Conservation (phyloP, 2,113 vertebrate genomes). For the Synchiropus splendidus region DNA sequence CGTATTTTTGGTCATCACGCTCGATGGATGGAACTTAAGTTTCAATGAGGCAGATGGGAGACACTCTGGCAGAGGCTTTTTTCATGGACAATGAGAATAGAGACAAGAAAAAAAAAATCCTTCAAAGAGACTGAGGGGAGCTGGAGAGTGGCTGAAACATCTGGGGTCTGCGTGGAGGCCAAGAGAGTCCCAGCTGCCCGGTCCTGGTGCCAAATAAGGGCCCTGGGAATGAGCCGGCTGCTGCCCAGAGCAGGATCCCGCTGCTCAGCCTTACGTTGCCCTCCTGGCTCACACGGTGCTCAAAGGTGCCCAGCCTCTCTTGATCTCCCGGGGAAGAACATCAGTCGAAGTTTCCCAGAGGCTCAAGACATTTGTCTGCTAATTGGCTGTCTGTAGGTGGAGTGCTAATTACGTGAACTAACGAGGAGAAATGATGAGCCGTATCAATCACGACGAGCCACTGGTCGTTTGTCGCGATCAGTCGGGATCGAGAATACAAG, state of each 20-base stretch:
- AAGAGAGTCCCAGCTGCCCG: conserved; percentile 58
- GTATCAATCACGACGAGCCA: neutral
- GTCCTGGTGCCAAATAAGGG: conserved; percentile 28
- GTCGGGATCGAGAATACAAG: no score
- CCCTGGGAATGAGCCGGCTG: conserved; percentile 30
- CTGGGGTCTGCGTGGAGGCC: conserved; percentile 50
- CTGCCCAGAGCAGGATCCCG: conserved; percentile 12
- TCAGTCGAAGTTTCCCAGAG: neutral
- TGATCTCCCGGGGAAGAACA: no score
- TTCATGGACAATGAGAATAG: conserved; percentile 14
- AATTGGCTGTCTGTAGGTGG: neutral
- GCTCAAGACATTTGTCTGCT: neutral
- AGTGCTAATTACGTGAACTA: neutral
- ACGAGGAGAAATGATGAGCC: neutral
- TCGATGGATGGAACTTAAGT: no score
- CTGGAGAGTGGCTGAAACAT: conserved; percentile 29
- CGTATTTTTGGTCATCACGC: no score
- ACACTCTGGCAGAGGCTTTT: neutral
- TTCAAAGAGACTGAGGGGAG: conserved; percentile 6
- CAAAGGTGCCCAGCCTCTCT: neutral
- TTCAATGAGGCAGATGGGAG: no score
- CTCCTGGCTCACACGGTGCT: conserved; percentile 1
- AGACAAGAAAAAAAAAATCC: conserved; percentile 11
- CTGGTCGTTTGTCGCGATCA: neutral
- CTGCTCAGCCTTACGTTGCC: conserved; percentile 9